Percentiles rank a stretch among this genome's conserved stretches.
Conservation (phyloP, 2,888 invertebrate species). For the Shargacucullia verbasci region DNA sequence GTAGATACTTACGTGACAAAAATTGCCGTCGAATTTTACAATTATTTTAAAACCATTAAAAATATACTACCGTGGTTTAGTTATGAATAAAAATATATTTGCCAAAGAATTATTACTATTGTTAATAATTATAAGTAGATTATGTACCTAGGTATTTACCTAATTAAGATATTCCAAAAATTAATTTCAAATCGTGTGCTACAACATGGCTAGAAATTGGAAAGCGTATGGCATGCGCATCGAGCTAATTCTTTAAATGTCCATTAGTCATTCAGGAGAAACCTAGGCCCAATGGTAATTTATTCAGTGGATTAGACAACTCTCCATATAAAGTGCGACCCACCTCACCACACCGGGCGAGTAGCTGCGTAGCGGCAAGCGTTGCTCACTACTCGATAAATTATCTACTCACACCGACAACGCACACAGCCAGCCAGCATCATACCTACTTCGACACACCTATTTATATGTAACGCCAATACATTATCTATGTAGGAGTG, state of each 20-base stretch:
- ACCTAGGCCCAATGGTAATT: conserved; percentile 81
- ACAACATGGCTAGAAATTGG: conserved; percentile 64
- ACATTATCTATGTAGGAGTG: conserved; percentile 52
- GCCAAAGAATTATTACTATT: no score
- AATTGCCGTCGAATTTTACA: no score
- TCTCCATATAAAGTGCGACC: conserved; percentile 85
- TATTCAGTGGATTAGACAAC: conserved; percentile 83
- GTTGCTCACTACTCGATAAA: conserved; percentile 72
- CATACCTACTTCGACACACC: conserved; percentile 54
- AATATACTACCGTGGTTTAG: no score
- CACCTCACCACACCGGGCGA: conserved; percentile 63
- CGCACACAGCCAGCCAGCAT: conserved; percentile 44
- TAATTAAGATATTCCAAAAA: background rate
- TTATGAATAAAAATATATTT: no score
- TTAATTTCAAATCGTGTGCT: conserved; percentile 27
- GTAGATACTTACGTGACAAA: no score
- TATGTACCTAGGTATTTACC: no score
- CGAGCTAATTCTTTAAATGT: conserved; percentile 79
- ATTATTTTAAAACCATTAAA: no score
- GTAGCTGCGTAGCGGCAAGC: conserved; percentile 58
- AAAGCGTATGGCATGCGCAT: conserved; percentile 72
- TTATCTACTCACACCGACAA: conserved; percentile 73
- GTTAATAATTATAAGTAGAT: no score
- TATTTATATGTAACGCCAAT: conserved; percentile 61
- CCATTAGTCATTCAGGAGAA: conserved; percentile 84